Evolutionary conservation across 2,113 vertebrate species (phyloP).

Genomic region (Penelope pileata): DNA sequence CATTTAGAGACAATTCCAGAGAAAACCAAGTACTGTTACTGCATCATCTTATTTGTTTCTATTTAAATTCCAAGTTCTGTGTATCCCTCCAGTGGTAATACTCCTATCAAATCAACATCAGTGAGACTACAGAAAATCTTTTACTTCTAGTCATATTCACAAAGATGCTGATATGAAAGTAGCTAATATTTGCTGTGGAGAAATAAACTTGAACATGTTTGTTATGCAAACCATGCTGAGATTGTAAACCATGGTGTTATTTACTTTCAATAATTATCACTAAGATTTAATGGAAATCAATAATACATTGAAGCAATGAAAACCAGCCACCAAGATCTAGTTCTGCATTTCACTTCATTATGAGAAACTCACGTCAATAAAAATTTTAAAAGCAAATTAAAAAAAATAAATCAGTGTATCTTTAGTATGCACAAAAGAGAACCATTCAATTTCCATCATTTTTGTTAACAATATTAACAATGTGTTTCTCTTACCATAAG

Average conservation of each 20-base stretch:
- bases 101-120: not conserved
- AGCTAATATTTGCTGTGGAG: not conserved
- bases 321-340: not conserved
- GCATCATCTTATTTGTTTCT: not conserved
- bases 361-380: not conserved
- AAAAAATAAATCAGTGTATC: not conserved
- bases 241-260: not conserved
- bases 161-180: not conserved
- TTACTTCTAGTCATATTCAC: not conserved
- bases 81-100: not conserved
- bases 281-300: conserved; percentile 38
- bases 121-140: not conserved
- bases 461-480: not conserved
- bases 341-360: not conserved
- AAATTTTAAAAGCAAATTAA: not conserved
- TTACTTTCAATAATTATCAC: conserved; percentile 15
- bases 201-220: not conserved
- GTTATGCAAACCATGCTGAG: not conserved
- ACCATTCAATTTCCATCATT: not conserved
- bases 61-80: not conserved
- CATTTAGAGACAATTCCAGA: not conserved
- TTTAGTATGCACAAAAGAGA: not conserved
- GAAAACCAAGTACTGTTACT: not conserved
- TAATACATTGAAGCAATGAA: not conserved
- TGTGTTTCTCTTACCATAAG: not conserved